Evolutionary conservation across 2,797 vertebrate genomes (phyloP), one percentile per base, ranked within the genome.

Genomic region (Phylloscopus collybita): DNA sequence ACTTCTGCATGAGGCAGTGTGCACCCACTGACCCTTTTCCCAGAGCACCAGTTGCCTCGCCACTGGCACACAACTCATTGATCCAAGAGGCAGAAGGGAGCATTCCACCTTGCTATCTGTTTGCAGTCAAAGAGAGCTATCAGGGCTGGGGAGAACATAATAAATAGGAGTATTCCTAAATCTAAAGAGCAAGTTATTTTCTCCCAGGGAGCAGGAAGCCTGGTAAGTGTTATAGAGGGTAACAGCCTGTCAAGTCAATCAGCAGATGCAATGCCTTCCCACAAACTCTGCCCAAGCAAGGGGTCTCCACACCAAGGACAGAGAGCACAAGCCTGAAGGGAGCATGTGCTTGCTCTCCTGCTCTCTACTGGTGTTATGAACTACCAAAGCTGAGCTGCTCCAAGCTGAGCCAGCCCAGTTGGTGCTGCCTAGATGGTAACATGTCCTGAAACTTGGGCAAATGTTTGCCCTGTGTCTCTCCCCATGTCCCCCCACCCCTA

Each of bases 401-500:
- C 29, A 54, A 15, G 17, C 16, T 34, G 49, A 84, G 32, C 57
- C 59, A 91, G 45, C 29, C 27, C 30, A 84, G 50, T 17, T 61
- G 34, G 11, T 76, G 44, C 61, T 80, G 32, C n/a, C 45, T 26
- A 8, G 13, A 19, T 6, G 3, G 11, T 40, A 67, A 75, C 3
- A 1, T 16, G 34, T 18, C n/a, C 17, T 72, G 16, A 65, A 67
- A 27, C 19, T 38, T 69, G 30, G 25, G 47, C 50, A 84, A 73
- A 47, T 0, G 0, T 54, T 84, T 73, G 36, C 20, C 5, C 0
- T 45, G 16, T 51, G 27, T 83, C 47, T 70, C 27, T 70, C 29
- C 21, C 21, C 32, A 10, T 22, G 30, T 20, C 27, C 4, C 3
- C 2, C 9, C 16, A 34, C 2, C 5, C 9, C 2, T 13, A 40